Conservation (phyloP, 2,113 vertebrate species). For the Xiphophorus maculatus region DNA sequence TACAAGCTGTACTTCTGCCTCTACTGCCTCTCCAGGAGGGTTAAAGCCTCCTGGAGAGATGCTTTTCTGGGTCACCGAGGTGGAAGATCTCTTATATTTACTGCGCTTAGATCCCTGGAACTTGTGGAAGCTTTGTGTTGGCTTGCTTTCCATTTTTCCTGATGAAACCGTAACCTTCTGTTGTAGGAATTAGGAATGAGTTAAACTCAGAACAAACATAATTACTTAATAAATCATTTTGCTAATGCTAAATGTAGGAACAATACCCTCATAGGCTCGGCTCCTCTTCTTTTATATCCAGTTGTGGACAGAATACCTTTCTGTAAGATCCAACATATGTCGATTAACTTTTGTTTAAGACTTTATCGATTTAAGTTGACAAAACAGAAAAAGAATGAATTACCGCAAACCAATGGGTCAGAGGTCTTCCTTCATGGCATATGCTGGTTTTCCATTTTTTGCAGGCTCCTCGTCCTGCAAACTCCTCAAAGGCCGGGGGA, state of each 20-base stretch:
- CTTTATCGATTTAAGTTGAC: not conserved
- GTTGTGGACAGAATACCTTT: not conserved
- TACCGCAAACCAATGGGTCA: conserved; percentile 53
- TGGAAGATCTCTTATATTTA: not conserved
- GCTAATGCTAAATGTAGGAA: not conserved
- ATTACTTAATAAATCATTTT: too few relatives aligned
- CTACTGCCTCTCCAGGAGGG: conserved; percentile 1
- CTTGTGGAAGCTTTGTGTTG: not conserved
- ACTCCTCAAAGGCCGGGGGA: conserved; percentile 36
- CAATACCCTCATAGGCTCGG: not conserved
- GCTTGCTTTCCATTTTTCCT: not conserved
- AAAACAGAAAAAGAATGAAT: not conserved
- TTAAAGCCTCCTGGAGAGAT: not conserved
- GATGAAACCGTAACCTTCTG: not conserved
- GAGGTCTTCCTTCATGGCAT: not conserved
- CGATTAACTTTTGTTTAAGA: not conserved
- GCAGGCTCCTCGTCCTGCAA: not conserved
- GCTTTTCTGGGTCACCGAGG: not conserved
- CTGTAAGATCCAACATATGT: conserved; percentile 15
- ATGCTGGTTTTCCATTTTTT: conserved; percentile 67
- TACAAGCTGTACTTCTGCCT: not conserved
- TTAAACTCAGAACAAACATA: not conserved
- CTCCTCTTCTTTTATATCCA: not conserved
- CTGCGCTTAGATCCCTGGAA: not conserved
- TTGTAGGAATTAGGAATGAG: not conserved